Conservation (phyloP, 2,113 vertebrate species). For the Callipepla squamata region DNA sequence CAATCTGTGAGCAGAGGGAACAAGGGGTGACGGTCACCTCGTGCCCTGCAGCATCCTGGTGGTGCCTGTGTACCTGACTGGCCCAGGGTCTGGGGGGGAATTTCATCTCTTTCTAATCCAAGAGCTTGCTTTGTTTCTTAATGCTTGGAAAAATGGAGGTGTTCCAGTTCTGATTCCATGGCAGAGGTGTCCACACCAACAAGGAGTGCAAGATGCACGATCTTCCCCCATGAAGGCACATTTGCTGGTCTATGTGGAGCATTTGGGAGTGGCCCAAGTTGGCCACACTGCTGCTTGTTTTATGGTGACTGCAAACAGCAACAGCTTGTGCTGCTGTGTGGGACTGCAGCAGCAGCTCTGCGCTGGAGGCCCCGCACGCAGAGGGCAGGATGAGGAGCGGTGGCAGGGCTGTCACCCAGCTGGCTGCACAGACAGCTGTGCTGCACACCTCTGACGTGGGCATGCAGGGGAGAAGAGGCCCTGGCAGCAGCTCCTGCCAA, state of each 20-base stretch:
- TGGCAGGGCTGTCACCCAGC: not conserved
- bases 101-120: not conserved
- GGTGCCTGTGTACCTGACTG: not conserved
- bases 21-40: not conserved
- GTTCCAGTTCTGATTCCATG: not conserved
- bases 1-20: not conserved
- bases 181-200: not conserved
- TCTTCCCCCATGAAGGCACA: not conserved
- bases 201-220: accelerated
- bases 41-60: constrained; percentile 6
- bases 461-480: not conserved
- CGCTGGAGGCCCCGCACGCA: accelerated
- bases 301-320: not conserved
- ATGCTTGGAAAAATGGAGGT: not conserved
- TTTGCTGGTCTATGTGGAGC: not conserved
- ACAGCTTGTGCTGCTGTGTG: not conserved
- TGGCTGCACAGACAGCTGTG: not conserved
- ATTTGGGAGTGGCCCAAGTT: not conserved
- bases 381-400: not conserved
- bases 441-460: not conserved
- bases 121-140: not conserved
- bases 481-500: not conserved
- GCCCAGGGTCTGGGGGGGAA: accelerated
- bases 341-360: not conserved
- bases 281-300: not conserved